Evolutionary conservation across 2,888 invertebrate genomes (phyloP).

Genomic region (Drosophila ezoana): DNA sequence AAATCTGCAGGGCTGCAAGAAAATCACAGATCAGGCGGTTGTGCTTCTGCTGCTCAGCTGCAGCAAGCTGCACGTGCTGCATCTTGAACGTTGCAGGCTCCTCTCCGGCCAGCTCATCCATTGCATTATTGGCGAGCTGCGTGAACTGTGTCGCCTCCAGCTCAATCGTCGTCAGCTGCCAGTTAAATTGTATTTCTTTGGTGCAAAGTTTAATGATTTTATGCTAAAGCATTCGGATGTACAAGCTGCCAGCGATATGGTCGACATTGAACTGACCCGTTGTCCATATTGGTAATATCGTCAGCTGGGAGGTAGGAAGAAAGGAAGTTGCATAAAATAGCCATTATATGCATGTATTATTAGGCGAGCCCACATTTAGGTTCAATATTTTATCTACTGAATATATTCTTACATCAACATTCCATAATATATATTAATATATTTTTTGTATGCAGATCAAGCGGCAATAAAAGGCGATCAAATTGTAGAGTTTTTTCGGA

Average conservation of each 20-base stretch:
- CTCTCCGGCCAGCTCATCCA: not conserved
- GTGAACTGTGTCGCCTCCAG: not conserved
- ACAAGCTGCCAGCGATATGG: not conserved
- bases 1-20: not conserved
- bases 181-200: not conserved
- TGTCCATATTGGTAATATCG: not conserved
- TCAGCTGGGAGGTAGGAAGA: not conserved
- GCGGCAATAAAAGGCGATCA: no score
- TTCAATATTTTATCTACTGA: no score
- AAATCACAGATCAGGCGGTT: not conserved
- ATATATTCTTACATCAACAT: no score
- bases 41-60: not conserved
- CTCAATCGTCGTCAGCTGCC: not conserved
- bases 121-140: not conserved
- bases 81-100: conserved; percentile 5
- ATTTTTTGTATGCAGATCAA: no score
- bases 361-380: no score
- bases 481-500: no score
- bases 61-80: conserved; percentile 3
- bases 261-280: not conserved
- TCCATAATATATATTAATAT: no score
- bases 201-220: not conserved
- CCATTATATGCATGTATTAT: no score
- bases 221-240: not conserved
- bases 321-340: no score